phyloP scores from a whole-genome alignment of 2,888 invertebrate species.

The Ectropis crepuscularia region DNA sequence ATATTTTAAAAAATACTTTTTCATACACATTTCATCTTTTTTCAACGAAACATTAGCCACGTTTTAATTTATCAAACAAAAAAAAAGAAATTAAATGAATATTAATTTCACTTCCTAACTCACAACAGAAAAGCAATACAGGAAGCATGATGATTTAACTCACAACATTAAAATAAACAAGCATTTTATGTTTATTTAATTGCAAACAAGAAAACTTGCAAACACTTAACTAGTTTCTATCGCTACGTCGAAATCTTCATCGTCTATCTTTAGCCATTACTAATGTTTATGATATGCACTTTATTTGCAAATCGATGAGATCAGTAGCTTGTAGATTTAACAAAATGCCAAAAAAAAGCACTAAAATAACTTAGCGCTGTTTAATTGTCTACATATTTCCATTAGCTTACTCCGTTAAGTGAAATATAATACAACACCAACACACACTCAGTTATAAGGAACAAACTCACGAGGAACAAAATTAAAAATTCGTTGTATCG shows the following conservation, averaged over 20 bases:
- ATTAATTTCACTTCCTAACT: neutral
- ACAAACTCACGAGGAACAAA: too few relatives aligned
- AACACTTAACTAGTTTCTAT: slow-evolving; percentile 5
- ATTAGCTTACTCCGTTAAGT: neutral
- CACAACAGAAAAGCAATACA: neutral
- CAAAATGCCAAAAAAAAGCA: neutral
- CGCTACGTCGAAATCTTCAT: neutral
- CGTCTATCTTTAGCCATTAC: slow-evolving; percentile 7
- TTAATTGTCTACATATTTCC: slow-evolving; percentile 1
- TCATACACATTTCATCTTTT: too few relatives aligned
- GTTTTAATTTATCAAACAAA: too few relatives aligned
- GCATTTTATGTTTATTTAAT: slow-evolving; percentile 1
- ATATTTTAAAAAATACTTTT: too few relatives aligned
- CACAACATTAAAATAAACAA: slow-evolving; percentile 1
- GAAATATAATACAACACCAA: too few relatives aligned
- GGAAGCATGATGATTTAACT: neutral
- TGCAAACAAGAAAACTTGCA: neutral
- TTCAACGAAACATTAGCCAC: too few relatives aligned
- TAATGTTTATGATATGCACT: slow-evolving; percentile 9
- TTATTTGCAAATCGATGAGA: slow-evolving; percentile 16
- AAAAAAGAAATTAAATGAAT: neutral
- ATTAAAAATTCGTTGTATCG: too few relatives aligned
- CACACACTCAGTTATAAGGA: too few relatives aligned
- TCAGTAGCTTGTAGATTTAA: slow-evolving; percentile 4
- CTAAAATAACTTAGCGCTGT: neutral